A percentile compares a stretch with the other conserved stretches of the same genome.
Conservation (phyloP, 2,797 vertebrate genomes). For the Rachycentron canadum region DNA sequence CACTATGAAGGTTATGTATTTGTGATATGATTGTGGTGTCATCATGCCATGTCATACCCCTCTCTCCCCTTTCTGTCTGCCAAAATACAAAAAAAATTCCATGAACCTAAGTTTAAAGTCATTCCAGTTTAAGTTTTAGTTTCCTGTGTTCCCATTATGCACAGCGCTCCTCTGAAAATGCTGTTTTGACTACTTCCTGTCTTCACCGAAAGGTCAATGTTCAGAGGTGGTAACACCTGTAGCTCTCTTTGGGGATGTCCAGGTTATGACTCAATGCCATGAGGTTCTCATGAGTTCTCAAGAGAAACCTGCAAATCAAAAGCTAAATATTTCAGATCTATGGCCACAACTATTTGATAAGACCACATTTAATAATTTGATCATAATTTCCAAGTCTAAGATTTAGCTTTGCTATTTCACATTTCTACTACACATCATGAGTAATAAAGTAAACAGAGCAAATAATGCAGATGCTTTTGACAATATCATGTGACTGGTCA, state of each 20-base stretch:
- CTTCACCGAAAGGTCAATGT: not conserved
- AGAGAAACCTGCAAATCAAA: not conserved
- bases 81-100: too few species aligned
- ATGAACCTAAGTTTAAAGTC: not conserved
- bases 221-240: not conserved
- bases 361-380: not conserved
- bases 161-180: not conserved
- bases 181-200: not conserved
- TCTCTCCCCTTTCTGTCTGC: not conserved
- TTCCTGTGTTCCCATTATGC: not conserved
- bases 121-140: not conserved
- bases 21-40: too few species aligned
- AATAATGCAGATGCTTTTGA: not conserved
- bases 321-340: not conserved
- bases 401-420: not conserved
- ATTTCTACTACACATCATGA: not conserved
- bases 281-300: not conserved
- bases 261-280: not conserved
- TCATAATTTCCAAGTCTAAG: not conserved
- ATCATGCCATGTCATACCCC: not conserved
- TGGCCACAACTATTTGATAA: not conserved
- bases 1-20: not conserved
- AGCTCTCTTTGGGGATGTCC: conserved; percentile 10
- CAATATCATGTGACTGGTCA: not conserved
- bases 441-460: not conserved